Conservation (phyloP, 2,113 vertebrate species). For the Pipra filicauda region DNA sequence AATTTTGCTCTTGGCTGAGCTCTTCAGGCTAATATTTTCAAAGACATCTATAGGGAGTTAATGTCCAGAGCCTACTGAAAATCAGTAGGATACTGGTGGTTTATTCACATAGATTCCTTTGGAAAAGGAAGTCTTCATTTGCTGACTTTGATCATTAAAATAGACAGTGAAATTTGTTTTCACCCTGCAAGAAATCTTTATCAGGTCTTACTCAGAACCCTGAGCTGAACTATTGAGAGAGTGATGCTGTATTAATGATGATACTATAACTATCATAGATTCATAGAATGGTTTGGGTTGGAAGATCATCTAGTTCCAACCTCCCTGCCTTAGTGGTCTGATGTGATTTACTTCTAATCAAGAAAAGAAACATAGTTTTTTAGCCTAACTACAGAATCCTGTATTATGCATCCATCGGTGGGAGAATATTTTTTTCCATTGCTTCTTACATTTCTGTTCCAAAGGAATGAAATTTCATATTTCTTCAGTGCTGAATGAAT, state of each 20-base stretch:
- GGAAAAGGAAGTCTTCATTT: background rate
- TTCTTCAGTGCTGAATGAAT: background rate
- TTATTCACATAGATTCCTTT: background rate
- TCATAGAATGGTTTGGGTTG: background rate
- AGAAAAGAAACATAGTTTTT: background rate
- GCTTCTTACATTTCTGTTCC: background rate
- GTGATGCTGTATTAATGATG: background rate
- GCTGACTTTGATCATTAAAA: background rate
- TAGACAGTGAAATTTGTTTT: background rate
- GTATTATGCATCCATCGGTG: background rate
- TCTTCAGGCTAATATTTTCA: background rate
- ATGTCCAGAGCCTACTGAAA: background rate
- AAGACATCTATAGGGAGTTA: background rate
- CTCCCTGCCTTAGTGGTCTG: background rate
- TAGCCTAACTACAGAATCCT: background rate
- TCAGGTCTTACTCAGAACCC: background rate
- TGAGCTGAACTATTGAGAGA: background rate
- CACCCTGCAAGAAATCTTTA: background rate
- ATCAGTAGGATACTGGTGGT: background rate
- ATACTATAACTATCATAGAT: background rate
- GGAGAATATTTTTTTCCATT: background rate
- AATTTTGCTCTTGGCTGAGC: background rate
- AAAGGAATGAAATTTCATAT: background rate
- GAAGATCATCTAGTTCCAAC: background rate
- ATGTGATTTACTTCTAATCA: conserved; percentile 40